Evolutionary conservation across 2,113 vertebrate genomes (phyloP), one percentile per base, ranked within the genome.

Genomic region (Trematocara nigrifrons): DNA sequence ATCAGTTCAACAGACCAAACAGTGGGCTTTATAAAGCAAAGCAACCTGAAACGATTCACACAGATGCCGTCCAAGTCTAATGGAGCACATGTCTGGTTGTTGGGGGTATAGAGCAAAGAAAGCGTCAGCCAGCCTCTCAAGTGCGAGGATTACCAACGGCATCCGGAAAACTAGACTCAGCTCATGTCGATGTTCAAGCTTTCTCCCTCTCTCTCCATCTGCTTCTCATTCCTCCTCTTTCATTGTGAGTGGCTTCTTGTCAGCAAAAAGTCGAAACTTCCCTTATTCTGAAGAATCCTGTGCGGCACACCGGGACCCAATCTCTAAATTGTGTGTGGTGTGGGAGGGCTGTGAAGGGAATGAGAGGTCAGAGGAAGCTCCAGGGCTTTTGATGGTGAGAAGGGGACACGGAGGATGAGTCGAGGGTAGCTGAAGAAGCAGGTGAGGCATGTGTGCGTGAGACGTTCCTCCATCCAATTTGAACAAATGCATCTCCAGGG

Each of bases 81-180:
- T 3, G 2, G 11, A 86, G 86, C 77, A 82, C 57, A 89, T 26
- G 84, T 87, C 86, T 88, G 56, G 82, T 51, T 86, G 81, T 87
- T 85, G 45, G 80, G 53, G 71, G 56, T 84, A 80, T 5, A 10
- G 20, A 29, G 22, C 66, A 31, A 74, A 80, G 52, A 83, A 89
- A 82, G 38, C 10, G 15, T 53, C 38, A 45, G 56, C 49, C 54
- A 49, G 57, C 31, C 16, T 77, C 79, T 69, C 51, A 83, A 92
- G 80, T 80, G 61, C 2, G 5, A 92, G 89, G 85, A 94, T 95
- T 91, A 94, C 74, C 45, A 76, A 90, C 53, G 82, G 59, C 84
- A 91, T 95, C 92, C 91, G 83, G 88, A 93, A 91, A 90, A 91
- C 80, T 74, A 86, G 52, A 84, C 81, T 89, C 90, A 91, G 92